A percentile compares a stretch with the other conserved stretches of the same genome.
phyloP scores from a whole-genome alignment of 2,888 invertebrate species.

The Ectemnius continuus region DNA sequence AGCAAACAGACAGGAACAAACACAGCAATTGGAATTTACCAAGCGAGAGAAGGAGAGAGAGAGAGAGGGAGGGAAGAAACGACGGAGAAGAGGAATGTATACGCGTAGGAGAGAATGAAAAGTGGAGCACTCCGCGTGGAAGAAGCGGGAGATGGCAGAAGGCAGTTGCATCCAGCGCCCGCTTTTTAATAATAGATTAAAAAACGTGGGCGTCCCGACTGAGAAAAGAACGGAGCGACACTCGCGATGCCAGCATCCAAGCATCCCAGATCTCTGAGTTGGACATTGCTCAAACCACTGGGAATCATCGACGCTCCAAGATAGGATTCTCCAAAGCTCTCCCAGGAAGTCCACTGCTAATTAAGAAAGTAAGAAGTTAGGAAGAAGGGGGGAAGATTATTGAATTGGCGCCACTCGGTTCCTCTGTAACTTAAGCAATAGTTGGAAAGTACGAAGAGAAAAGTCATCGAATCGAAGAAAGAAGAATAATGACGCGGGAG shows the following conservation, averaged over 20 bases:
- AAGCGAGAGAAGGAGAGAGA: neutral
- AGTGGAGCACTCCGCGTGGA: neutral
- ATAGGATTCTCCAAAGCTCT: no score
- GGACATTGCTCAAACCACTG: no score
- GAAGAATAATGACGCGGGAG: conserved; percentile 15
- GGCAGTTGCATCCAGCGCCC: conserved; percentile 33
- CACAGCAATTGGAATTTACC: neutral
- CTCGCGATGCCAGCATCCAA: neutral
- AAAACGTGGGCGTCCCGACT: conserved; percentile 57
- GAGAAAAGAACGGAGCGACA: conserved; percentile 57
- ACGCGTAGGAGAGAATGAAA: neutral
- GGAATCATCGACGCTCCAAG: neutral
- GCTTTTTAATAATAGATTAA: conserved; percentile 62
- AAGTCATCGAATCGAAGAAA: neutral
- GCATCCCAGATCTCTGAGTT: no score
- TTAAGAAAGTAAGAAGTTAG: no score
- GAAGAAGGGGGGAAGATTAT: no score
- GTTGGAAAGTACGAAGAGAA: neutral
- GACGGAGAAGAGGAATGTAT: neutral
- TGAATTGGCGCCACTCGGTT: no score
- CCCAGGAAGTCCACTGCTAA: no score
- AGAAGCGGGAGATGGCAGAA: neutral
- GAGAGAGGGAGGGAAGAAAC: neutral
- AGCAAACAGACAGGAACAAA: neutral
- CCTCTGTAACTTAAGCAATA: neutral